Evolutionary conservation across 2,797 vertebrate species (phyloP).

Genomic region (Lepilemur septentrionalis): DNA sequence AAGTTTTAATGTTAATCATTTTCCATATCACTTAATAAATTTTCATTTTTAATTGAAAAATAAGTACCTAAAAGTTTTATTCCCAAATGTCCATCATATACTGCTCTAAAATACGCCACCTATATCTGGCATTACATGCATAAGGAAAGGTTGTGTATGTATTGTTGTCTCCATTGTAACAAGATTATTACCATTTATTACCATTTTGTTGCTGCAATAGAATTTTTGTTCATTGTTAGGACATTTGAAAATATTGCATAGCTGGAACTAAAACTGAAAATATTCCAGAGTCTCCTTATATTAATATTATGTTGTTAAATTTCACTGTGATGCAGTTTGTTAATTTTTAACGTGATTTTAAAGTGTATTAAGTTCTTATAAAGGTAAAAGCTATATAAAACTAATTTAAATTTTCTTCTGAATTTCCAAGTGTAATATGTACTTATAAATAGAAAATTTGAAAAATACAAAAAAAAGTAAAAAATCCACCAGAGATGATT

Average conservation of each 20-base stretch:
- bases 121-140: background rate
- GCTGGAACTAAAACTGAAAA: background rate
- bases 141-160: background rate
- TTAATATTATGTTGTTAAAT: background rate
- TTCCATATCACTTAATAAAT: background rate
- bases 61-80: background rate
- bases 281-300: background rate
- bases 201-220: background rate
- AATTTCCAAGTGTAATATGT: background rate
- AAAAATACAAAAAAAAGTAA: background rate
- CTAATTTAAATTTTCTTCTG: background rate
- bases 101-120: background rate
- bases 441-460: background rate
- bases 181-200: background rate
- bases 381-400: background rate
- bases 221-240: background rate
- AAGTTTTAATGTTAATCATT: background rate
- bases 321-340: background rate
- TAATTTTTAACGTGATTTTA: slow-evolving; percentile 14
- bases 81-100: background rate
- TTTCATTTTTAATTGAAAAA: slow-evolving; percentile 36
- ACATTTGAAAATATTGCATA: background rate
- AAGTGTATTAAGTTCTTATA: background rate
- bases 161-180: background rate
- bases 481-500: background rate